These are phyloP conservation scores for Zophobas atratus DNA, from an alignment of 1,140 invertebrate species.

Conservation along the genomic window DNA sequence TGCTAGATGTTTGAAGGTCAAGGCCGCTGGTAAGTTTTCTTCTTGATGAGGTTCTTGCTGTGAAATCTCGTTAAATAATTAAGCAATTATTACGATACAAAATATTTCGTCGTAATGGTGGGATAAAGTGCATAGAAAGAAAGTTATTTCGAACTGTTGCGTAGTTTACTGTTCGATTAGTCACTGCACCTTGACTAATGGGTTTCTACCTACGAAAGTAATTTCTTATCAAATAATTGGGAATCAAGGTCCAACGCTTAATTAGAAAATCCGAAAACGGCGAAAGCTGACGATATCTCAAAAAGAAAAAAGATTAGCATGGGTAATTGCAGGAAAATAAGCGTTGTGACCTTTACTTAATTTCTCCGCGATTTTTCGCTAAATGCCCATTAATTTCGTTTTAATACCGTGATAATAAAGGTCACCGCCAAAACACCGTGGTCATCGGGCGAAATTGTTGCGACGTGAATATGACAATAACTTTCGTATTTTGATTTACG, in stretches of 20 bases:
- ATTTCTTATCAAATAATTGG: too few relatives aligned
- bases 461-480: constrained; percentile 18
- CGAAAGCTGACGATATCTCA: neutral
- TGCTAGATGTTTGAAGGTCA: too few relatives aligned
- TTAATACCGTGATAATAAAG: constrained; percentile 13
- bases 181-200: too few relatives aligned
- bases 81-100: neutral
- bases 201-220: too few relatives aligned
- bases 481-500: constrained; percentile 41
- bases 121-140: neutral
- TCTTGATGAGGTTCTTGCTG: too few relatives aligned
- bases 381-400: neutral
- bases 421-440: neutral
- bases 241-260: neutral
- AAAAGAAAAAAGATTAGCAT: neutral
- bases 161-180: too few relatives aligned
- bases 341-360: neutral
- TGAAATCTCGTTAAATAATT: neutral
- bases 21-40: too few relatives aligned
- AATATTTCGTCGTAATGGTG: neutral
- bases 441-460: constrained; percentile 3
- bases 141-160: neutral
- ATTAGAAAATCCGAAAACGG: neutral
- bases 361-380: neutral
- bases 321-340: neutral